A percentile compares a stretch with the other conserved stretches of the same genome.
phyloP scores from a whole-genome alignment of 2,888 invertebrate genomes.

The Phortica okadai region DNA sequence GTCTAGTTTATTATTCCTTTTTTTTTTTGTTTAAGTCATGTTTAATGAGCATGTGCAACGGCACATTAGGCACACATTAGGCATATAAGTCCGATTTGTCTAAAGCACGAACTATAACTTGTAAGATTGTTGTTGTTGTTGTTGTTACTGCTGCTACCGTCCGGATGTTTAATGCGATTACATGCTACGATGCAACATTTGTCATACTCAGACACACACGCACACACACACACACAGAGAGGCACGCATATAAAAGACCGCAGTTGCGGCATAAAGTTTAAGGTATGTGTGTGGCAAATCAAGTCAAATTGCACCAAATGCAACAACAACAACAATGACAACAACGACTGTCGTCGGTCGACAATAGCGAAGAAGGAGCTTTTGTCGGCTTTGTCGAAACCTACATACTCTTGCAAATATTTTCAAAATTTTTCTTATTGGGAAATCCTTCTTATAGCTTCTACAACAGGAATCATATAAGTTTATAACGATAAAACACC shows the following conservation, averaged over 20 bases:
- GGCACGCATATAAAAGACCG: not conserved
- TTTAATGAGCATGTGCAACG: not conserved
- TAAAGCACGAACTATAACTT: too few relatives aligned
- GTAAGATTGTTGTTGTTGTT: not conserved
- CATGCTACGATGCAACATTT: conserved; percentile 47
- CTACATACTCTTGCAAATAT: too few relatives aligned
- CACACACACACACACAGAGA: not conserved
- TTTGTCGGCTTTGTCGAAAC: too few relatives aligned
- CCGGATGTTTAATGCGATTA: conserved; percentile 25
- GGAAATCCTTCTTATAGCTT: too few relatives aligned
- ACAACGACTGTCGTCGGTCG: not conserved
- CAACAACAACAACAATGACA: not conserved
- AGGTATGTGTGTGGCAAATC: not conserved
- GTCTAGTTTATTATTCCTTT: not conserved
- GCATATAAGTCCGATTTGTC: too few relatives aligned
- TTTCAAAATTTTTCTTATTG: too few relatives aligned
- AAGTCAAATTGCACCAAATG: conserved; percentile 5
- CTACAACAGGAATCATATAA: too few relatives aligned
- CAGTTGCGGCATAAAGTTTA: not conserved
- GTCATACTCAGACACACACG: not conserved
- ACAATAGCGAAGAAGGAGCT: not conserved
- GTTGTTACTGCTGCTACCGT: not conserved
- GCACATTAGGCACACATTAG: not conserved
- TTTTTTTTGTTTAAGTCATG: not conserved
- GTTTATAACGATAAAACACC: too few relatives aligned